These are phyloP conservation scores for Salpingus planirostris DNA, from an alignment of 2,888 invertebrate genomes.

Conservation along the genomic window DNA sequence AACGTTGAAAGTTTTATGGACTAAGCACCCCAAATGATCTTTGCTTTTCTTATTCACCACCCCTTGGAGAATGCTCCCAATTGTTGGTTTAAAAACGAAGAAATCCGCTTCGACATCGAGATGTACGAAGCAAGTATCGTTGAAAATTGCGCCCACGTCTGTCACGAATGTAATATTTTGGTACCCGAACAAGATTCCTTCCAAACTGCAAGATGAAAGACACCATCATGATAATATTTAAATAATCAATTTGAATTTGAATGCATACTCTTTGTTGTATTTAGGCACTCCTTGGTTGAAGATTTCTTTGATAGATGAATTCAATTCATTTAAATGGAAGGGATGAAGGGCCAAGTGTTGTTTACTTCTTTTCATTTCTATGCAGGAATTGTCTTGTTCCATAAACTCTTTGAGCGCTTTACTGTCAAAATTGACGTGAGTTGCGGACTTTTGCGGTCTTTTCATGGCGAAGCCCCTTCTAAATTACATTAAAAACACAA, in stretches of 20 bases:
- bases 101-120: slow-evolving; percentile 61
- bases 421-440: not conserved
- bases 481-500: too few relatives aligned
- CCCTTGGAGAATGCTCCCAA: slow-evolving; percentile 53
- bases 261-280: slow-evolving; percentile 54
- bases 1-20: slow-evolving; percentile 63
- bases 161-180: slow-evolving; percentile 54
- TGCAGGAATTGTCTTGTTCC: slow-evolving; percentile 50
- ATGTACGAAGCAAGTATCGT: slow-evolving; percentile 56
- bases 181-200: slow-evolving; percentile 59
- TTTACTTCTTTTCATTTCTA: slow-evolving; percentile 45
- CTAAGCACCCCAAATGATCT: slow-evolving; percentile 59
- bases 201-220: too few relatives aligned
- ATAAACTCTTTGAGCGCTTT: slow-evolving; percentile 39
- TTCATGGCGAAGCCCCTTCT: too few relatives aligned
- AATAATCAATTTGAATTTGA: too few relatives aligned
- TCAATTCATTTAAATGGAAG: slow-evolving; percentile 52
- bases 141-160: slow-evolving; percentile 49
- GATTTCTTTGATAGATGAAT: slow-evolving; percentile 50
- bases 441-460: too few relatives aligned
- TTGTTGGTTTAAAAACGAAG: slow-evolving; percentile 56
- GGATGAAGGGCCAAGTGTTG: slow-evolving; percentile 55
- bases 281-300: slow-evolving; percentile 51
- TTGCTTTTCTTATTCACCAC: slow-evolving; percentile 57
- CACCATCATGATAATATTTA: too few relatives aligned